Percentiles rank a stretch among this genome's conserved stretches.
These are phyloP conservation scores for Osmerus mordax DNA, from an alignment of 2,113 vertebrate species.

Conservation along the genomic window DNA sequence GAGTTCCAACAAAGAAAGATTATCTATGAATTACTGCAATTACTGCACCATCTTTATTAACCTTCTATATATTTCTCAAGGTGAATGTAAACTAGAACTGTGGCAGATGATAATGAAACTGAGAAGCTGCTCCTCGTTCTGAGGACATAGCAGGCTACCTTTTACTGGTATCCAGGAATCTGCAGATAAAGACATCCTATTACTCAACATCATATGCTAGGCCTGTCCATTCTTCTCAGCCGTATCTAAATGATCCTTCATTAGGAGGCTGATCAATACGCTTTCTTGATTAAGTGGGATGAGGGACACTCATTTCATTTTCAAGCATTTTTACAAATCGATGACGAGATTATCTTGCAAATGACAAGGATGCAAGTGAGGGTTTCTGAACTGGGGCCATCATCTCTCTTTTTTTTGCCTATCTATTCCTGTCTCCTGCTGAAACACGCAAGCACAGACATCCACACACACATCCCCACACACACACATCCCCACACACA, in stretches of 20 bases:
- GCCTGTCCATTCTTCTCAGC: constrained; percentile 60
- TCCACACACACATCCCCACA: constrained; percentile 74
- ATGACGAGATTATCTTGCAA: constrained; percentile 94
- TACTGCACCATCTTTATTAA: constrained; percentile 19
- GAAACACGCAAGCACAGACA: constrained; percentile 5
- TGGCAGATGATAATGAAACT: constrained; percentile 35
- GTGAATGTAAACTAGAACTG: not conserved
- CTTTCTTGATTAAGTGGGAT: constrained; percentile 84
- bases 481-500: constrained; percentile 55
- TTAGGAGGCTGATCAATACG: constrained; percentile 79
- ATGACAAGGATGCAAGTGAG: constrained; percentile 86
- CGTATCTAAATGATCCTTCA: constrained; percentile 73
- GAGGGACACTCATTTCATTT: constrained; percentile 92
- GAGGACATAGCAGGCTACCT: constrained; percentile 43
- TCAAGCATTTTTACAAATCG: constrained; percentile 91
- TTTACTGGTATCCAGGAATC: constrained; percentile 65
- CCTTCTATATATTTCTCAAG: constrained; percentile 73
- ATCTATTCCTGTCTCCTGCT: not conserved
- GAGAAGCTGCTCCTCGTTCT: constrained; percentile 44
- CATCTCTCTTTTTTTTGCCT: constrained; percentile 33
- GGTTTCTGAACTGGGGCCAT: constrained; percentile 82
- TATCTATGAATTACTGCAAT: constrained; percentile 1
- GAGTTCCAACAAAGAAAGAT: constrained; percentile 28
- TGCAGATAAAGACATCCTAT: constrained; percentile 70
- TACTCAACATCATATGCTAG: constrained; percentile 66